Evolutionary conservation across 1,140 invertebrate species (phyloP), one percentile per base, ranked within the genome.

Genomic region (Antheraea mylitta): DNA sequence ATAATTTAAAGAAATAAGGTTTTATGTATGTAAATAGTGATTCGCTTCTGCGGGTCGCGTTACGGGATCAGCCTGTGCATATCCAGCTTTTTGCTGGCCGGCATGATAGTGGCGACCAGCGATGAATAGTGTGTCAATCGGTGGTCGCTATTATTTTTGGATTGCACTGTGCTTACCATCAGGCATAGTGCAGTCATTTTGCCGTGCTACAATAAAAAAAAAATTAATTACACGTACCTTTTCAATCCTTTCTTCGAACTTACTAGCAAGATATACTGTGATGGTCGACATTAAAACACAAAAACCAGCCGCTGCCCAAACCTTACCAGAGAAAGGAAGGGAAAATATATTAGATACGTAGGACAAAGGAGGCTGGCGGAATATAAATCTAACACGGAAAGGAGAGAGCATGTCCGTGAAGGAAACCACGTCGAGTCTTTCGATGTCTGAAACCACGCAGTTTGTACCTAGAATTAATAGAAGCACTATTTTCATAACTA

Each of bases 281-380:
- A 74, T 36, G 19, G 75, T 71, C n/a, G 75, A 75, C 0, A 81
- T 58, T 9, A 71, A 13, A 79, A 69, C 73, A 45, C 94, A 82
- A 4, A 78, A 71, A 18, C 77, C 73, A 3, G 91, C 86, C 3
- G 92, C 92, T 7, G 93, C 65, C 95, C 95, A 96, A 3, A 95
- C 94, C 0, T 83, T 82, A 3, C 70, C 79, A 16, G 93, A 85
- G 74, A 96, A 96, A 0, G 95, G 94, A 18, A 95, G 76, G 3
- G 87, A 87, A 77, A 94, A 96, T 16, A 95, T 93, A 73, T 95
- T 95, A 13, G 87, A 87, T 0, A 95, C 91, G 63, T 93, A 94
- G 0, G 94, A 94, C 7, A 95, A 81, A 61, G 95, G 93, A 5
- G 95, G 95, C 79, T 94, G 93, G 0, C 94, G 92, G 78, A 95